Conservation (phyloP, 2,888 invertebrate genomes). For the Drosophila aldrichi region DNA sequence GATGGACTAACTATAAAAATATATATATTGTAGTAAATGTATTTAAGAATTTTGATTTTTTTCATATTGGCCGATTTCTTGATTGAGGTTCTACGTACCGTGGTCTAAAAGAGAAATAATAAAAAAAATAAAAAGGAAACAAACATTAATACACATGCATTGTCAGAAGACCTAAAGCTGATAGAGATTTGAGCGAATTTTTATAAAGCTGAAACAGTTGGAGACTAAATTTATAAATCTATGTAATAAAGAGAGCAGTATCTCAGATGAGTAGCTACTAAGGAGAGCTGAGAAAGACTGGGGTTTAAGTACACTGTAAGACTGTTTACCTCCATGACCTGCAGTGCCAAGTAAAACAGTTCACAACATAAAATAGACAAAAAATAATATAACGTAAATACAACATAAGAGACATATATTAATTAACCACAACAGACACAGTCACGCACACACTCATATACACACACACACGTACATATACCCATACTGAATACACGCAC, state of each 20-base stretch:
- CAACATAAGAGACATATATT: conserved; percentile 43
- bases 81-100: conserved; percentile 58
- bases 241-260: conserved; percentile 2
- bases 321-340: conserved; percentile 82
- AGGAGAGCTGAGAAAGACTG: conserved; percentile 42
- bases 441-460: conserved; percentile 26
- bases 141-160: conserved; percentile 54
- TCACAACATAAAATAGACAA: conserved; percentile 66
- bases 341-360: conserved; percentile 51
- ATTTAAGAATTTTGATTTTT: conserved; percentile 22
- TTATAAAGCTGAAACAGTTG: conserved; percentile 22
- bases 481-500: conserved; percentile 10
- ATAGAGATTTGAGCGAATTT: conserved; percentile 23
- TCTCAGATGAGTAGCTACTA: conserved; percentile 26
- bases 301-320: conserved; percentile 44
- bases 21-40: background rate
- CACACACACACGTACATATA: background rate
- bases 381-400: conserved; percentile 61
- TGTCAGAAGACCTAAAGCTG: conserved; percentile 33
- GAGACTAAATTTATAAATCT: conserved; percentile 12
- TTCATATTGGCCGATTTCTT: conserved; percentile 53
- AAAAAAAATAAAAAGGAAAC: conserved; percentile 28
- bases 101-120: conserved; percentile 60
- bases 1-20: conserved; percentile 8
- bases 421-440: conserved; percentile 44